Percentiles rank a stretch among this genome's conserved stretches.
These are phyloP conservation scores for Babyrousa celebensis DNA, from an alignment of 2,797 vertebrate genomes.

Conservation along the genomic window DNA sequence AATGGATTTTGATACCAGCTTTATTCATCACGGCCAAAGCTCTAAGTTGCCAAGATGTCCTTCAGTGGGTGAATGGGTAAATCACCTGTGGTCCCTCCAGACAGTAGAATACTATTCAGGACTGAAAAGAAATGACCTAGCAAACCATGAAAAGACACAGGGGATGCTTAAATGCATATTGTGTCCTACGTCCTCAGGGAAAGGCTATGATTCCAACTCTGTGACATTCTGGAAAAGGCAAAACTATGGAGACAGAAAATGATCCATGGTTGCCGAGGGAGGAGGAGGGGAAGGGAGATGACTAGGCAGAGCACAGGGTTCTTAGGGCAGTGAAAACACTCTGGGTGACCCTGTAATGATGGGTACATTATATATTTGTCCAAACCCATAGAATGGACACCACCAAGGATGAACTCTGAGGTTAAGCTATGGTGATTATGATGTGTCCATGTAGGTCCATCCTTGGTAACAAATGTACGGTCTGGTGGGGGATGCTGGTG, in stretches of 20 bases:
- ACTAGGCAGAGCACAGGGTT: background rate
- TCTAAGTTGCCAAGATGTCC: background rate
- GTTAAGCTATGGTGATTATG: background rate
- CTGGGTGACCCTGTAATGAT: background rate
- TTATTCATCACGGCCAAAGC: background rate
- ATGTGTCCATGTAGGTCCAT: too few relatives aligned
- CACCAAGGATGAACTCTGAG: background rate
- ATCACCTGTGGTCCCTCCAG: background rate
- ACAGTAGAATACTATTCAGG: background rate
- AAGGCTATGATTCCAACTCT: background rate
- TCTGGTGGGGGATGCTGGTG: background rate
- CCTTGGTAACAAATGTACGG: background rate
- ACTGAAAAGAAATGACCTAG: background rate
- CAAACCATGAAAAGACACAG: background rate
- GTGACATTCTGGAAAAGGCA: background rate
- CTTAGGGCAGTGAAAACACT: background rate
- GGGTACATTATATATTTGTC: background rate
- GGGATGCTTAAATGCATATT: background rate
- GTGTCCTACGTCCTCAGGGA: background rate
- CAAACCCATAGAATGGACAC: background rate
- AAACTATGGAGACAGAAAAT: background rate
- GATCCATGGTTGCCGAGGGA: rapidly evolving
- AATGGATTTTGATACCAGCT: background rate
- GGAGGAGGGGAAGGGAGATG: background rate
- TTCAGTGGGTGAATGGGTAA: background rate